Conservation (phyloP, 2,113 vertebrate genomes). For the Ginglymostoma cirratum region DNA sequence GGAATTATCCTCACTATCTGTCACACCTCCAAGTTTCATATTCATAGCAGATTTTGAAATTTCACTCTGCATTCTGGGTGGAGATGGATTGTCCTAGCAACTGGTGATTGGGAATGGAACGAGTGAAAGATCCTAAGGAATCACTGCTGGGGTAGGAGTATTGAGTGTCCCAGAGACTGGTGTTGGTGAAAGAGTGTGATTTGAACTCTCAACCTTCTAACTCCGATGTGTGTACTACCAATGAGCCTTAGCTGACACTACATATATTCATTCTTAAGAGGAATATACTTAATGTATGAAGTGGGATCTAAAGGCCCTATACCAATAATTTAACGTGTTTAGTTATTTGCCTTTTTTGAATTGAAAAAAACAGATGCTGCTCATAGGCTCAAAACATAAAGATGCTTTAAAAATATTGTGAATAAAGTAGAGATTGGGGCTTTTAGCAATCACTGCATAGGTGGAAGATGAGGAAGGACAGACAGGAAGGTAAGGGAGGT, state of each 20-base stretch:
- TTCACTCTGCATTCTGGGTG: too few species aligned
- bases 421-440: not conserved
- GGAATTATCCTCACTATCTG: too few species aligned
- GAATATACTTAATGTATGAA: not conserved
- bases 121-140: not conserved
- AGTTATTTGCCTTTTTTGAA: not conserved
- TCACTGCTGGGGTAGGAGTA: not conserved
- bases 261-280: not conserved
- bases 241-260: not conserved
- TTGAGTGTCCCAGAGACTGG: not conserved
- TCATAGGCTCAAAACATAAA: not conserved
- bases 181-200: not conserved
- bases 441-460: not conserved
- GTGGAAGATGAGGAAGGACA: not conserved
- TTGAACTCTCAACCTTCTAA: not conserved
- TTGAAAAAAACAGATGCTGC: not conserved
- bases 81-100: not conserved
- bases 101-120: not conserved
- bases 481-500: too few species aligned
- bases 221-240: not conserved
- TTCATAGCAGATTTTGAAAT: too few species aligned
- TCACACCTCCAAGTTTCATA: not conserved
- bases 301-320: not conserved
- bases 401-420: not conserved
- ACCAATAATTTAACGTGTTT: not conserved